Percentiles rank a stretch among this genome's conserved stretches.
Evolutionary conservation across 2,888 invertebrate genomes (phyloP).

Genomic region (Xestia ashworthii): DNA sequence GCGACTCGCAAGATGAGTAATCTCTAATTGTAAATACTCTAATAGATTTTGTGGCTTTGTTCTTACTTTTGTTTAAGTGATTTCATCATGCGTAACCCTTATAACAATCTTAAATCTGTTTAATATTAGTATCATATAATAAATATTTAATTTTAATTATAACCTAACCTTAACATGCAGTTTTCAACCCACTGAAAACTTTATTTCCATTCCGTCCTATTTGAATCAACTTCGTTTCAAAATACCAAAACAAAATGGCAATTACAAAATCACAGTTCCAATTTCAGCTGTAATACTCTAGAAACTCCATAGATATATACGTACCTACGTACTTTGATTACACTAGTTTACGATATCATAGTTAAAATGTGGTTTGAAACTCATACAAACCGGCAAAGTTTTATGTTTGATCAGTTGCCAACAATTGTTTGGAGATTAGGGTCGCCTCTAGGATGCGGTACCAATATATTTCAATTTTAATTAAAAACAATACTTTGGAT

Average conservation of each 20-base stretch:
- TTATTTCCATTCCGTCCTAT: background rate
- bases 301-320: background rate
- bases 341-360: slow-evolving; percentile 65
- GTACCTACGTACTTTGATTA: slow-evolving; percentile 55
- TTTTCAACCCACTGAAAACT: background rate
- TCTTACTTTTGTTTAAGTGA: background rate
- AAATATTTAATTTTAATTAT: background rate
- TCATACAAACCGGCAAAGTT: slow-evolving; percentile 64
- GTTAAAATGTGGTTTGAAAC: slow-evolving; percentile 67
- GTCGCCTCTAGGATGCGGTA: slow-evolving; percentile 39
- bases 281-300: background rate
- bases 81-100: background rate
- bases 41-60: background rate
- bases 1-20: too few relatives aligned
- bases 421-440: slow-evolving; percentile 65
- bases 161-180: background rate
- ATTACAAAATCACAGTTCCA: slow-evolving; percentile 4
- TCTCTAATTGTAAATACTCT: background rate
- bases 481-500: slow-evolving; percentile 31
- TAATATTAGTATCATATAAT: background rate
- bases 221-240: background rate
- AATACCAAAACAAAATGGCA: background rate
- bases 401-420: slow-evolving; percentile 68
- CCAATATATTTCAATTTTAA: slow-evolving; percentile 54
- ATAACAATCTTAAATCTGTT: background rate